Base-by-base conservation (phyloP, 2,797 vertebrate species). In the Garrulus glandarius region DNA sequence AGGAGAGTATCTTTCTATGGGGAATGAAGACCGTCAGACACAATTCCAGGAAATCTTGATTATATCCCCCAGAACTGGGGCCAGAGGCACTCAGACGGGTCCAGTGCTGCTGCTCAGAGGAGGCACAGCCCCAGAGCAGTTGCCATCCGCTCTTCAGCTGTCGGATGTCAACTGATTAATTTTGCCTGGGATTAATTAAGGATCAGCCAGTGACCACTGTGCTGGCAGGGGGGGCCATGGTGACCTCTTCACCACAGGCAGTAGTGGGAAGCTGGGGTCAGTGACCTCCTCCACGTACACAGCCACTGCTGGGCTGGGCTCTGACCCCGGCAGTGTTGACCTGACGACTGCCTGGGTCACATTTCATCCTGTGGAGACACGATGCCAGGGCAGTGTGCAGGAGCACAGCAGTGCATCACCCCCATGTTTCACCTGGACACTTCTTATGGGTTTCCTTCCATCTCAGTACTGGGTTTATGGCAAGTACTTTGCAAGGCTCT, bases 91-190 rank as follows among this genome's bases (percentile, higher is more conserved):
- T 87, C 3, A 1, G 43, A 52, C 0, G 0, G 56, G 68, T n/a
- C 81, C 76, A 6, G 65, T 1, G 0, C 87, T 74, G 52, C 68
- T 4, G 24, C 46, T 53, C 7, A 1, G 80, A 75, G 77, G 36
- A 93, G 80, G 23, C 59, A 30, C 27, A 64, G 79, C 57, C 68
- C 46, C 27, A 17, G 47, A 75, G 79, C 1, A 0, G 63, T 68
- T 36, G 26, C 85, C 60, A 65, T 81, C 76, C 39, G 1, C 85
- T 90, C 46, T 59, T 95, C 96, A 94, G 92, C 83, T 93, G 93
- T 95, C 87, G 57, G 96, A 96, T 96, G 93, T 96, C 90, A 84
- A 93, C 76, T 90, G 92, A 97, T 96, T 95, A 89, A 96, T 94
- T 95, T 93, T 78, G 93, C 57, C 94, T 97, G 95, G 94, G 64